Base-by-base conservation (phyloP, 1,140 invertebrate species). In the Heterodera schachtii region DNA sequence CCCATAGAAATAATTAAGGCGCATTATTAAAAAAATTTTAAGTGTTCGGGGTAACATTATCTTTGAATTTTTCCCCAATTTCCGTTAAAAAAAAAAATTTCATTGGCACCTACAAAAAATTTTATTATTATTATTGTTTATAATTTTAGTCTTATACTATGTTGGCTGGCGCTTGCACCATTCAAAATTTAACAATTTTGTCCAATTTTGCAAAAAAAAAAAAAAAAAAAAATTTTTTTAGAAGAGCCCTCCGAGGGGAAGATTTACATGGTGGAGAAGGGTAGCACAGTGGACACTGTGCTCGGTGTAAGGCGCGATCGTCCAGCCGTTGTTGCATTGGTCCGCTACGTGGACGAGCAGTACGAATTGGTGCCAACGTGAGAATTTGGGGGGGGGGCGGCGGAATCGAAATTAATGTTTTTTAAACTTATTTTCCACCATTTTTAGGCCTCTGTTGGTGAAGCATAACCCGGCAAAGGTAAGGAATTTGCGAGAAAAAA, bases 351-450 rank as follows among this genome's bases (percentile, higher is more conserved):
- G 16, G 74, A 76, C 43, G 66, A 57, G 41, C 52, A 52, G 41
- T 76, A 76, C 44, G 74, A 76, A 8, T 44, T 76, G 57, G 74
- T 76, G 57, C 74, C 74, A 7, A 76, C 74, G 57, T 60, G 57
- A 60, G 16, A 11, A 11, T 3, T 6, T 3, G 31, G 31, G 31
- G 31, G 31, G 31, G 31, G 31, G 31, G 31, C 4, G 9, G 47
- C 47, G 47, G 4, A 49, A 49, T 49, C 4, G 9, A 49, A 4
- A 49, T 6, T 6, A 9, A 4, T 13, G 13, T 11, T 60, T 60
- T 13, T 19, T 19, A 2, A 19, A 60, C 3, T 19, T 2, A 16
- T 11, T 4, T 60, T 4, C 57, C 11, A 60, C 16, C 16, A 16
- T 60, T 60, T 64, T 64, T 64, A 64, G 57, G 46, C 74, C 74